Evolutionary conservation across 2,113 vertebrate genomes (phyloP), one percentile per base, ranked within the genome.

Genomic region (Amphilophus citrinellus): DNA sequence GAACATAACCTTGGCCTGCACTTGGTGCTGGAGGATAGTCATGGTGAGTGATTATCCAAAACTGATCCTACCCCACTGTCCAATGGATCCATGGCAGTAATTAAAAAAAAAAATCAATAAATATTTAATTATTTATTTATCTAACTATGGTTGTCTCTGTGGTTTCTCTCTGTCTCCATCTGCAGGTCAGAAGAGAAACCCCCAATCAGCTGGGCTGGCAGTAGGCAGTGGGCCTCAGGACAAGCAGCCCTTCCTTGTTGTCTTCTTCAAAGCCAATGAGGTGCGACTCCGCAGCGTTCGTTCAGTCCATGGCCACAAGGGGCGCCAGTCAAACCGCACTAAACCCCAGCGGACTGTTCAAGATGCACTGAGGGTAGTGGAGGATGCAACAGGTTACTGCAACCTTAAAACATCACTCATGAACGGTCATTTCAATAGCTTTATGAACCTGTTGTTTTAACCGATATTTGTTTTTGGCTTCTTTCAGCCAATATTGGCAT

Each of bases 191-290:
- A 97, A 96, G 92, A 95, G 97, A 92, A 98, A 97, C 81, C 97
- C 97, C 82, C 95, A 91, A 20, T 18, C 96, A 84, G 97, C 95
- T 0, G 98, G 98, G 50, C 95, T 99, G 1, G 96, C 97, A 2
- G 97, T 96, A 1, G 96, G 96, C 62, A 94, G 96, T 0, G 97
- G 97, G 24, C 96, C 97, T 0, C 97, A 97, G 94, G 97, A 97
- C 92, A 99, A 98, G 93, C 98, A 98, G 92, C 97, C 98, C 0
- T 99, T 99, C 94, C 97, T 98, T 30, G 98, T 99, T 2, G 98
- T 97, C 83, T 99, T 99, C 92, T 98, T 99, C 87, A 99, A 98
- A 95, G 97, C 97, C 81, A 97, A 97, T 0, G 97, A 98, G 89
- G 96, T 98, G 10, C 98, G 97, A 22, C 93, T 98, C 11, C 98